Conservation (phyloP, 2,797 vertebrate genomes). For the Poecilia velifera region DNA sequence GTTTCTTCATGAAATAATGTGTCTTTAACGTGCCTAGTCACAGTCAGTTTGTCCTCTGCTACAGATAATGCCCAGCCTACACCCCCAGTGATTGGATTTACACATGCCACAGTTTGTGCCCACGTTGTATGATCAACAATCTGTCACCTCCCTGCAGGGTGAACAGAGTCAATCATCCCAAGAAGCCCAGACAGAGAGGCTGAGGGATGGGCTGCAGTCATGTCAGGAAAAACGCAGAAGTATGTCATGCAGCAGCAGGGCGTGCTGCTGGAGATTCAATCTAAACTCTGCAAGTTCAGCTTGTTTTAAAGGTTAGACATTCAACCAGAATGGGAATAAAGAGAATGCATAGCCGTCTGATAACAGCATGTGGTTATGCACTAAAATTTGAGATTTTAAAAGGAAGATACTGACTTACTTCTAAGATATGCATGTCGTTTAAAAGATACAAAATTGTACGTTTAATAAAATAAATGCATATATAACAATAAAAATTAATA, state of each 20-base stretch:
- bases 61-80: constrained; percentile 22
- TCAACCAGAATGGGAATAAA: neutral
- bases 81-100: constrained; percentile 57
- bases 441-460: neutral
- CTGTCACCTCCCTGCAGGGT: constrained; percentile 45
- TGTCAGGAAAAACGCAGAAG: constrained; percentile 19
- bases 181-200: constrained; percentile 10
- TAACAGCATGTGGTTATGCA: neutral
- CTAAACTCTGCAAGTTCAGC: neutral
- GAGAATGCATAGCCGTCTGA: neutral
- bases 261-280: neutral
- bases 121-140: constrained; percentile 53
- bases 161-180: constrained; percentile 18
- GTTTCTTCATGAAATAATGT: neutral
- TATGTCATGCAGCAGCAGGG: constrained; percentile 7
- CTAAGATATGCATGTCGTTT: neutral
- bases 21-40: neutral
- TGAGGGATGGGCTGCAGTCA: neutral
- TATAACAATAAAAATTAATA: neutral
- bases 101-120: constrained; percentile 22
- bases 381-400: neutral
- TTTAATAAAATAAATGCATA: neutral
- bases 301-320: neutral
- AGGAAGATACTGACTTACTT: neutral
- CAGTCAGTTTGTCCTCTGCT: neutral